A percentile compares a stretch with the other conserved stretches of the same genome.
These are phyloP conservation scores for Ctena decussata DNA, from an alignment of 2,888 invertebrate genomes.

Conservation along the genomic window DNA sequence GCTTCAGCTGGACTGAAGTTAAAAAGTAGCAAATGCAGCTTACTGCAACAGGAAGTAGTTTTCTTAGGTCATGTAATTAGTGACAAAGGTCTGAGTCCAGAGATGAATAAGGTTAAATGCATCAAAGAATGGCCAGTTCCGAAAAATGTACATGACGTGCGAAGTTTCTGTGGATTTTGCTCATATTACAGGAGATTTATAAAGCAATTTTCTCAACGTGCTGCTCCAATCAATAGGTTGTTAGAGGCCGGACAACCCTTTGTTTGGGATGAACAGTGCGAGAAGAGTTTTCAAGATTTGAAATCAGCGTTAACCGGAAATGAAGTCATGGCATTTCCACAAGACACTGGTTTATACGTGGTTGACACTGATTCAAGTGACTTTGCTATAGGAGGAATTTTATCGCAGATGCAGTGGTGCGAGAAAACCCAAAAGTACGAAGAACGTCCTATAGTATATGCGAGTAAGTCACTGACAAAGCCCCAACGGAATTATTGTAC, in stretches of 20 bases:
- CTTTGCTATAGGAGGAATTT: slow-evolving; percentile 30
- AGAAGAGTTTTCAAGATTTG: slow-evolving; percentile 43
- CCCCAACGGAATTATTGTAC: slow-evolving; percentile 43
- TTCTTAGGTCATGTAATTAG: slow-evolving; percentile 46
- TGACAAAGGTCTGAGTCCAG: slow-evolving; percentile 31
- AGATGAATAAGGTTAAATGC: slow-evolving; percentile 17
- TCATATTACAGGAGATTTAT: slow-evolving; percentile 51
- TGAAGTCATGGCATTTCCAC: slow-evolving; percentile 42
- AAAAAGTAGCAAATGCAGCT: slow-evolving; percentile 20
- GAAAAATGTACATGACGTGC: slow-evolving; percentile 13
- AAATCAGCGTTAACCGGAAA: slow-evolving; percentile 37
- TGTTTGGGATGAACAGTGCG: slow-evolving; percentile 48
- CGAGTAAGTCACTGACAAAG: slow-evolving; percentile 41
- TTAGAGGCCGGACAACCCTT: slow-evolving; percentile 28
- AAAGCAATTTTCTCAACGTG: slow-evolving; percentile 23
- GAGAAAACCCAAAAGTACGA: slow-evolving; percentile 17
- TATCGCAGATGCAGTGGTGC: slow-evolving; percentile 46
- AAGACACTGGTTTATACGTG: slow-evolving; percentile 21
- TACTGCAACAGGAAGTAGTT: slow-evolving; percentile 1
- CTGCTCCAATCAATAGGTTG: slow-evolving; percentile 32
- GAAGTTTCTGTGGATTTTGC: slow-evolving; percentile 29
- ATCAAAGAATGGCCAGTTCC: slow-evolving; percentile 34
- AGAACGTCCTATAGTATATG: slow-evolving; percentile 37
- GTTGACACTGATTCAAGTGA: slow-evolving; percentile 50
- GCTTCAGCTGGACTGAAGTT: slow-evolving; percentile 30